phyloP scores from a whole-genome alignment of 2,797 vertebrate genomes.

The Anomalospiza imberbis region DNA sequence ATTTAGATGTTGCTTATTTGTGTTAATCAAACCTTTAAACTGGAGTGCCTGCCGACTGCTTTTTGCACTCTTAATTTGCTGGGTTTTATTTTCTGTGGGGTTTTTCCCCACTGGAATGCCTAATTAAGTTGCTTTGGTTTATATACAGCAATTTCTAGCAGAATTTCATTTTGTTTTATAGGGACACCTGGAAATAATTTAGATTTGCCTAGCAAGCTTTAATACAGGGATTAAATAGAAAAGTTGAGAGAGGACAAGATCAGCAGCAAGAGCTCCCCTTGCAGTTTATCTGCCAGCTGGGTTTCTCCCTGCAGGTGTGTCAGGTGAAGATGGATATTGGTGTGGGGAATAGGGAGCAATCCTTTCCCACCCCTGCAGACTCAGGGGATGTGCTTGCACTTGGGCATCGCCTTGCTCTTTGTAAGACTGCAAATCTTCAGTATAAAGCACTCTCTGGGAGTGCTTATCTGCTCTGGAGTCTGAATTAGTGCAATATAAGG shows the following conservation, averaged over 20 bases:
- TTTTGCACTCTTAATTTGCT: conserved; percentile 1
- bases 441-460: not conserved
- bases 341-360: not conserved
- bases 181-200: conserved; percentile 3
- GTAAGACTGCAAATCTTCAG: not conserved
- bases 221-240: not conserved
- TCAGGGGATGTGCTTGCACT: not conserved
- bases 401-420: not conserved
- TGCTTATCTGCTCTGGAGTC: not conserved
- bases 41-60: not conserved
- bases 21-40: not conserved
- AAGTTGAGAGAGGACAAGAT: not conserved
- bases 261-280: not conserved
- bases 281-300: not conserved
- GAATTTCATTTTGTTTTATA: not conserved
- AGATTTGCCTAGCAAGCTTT: not conserved
- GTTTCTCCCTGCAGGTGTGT: not conserved
- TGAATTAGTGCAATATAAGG: not conserved
- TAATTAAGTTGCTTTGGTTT: conserved; percentile 26
- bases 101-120: not conserved
- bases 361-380: not conserved
- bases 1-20: not conserved
- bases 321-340: not conserved
- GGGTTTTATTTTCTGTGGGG: not conserved
- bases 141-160: conserved; percentile 43